Base-by-base conservation (phyloP, 1,140 invertebrate species). In the Halyomorpha halys region DNA sequence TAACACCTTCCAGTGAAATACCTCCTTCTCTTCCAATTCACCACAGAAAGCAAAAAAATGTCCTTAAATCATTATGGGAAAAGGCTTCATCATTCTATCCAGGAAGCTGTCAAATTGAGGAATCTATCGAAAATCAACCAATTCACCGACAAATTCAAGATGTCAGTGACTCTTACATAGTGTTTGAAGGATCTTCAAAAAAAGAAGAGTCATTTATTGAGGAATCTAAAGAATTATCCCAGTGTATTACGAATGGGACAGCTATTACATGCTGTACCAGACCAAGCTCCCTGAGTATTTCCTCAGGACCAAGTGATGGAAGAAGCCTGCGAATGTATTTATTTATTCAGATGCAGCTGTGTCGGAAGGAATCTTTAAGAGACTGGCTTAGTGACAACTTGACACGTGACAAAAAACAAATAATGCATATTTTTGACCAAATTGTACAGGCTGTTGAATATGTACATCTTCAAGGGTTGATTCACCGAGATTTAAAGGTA, bases 331-430 rank as follows among this genome's bases (percentile, higher is more conserved):
- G 66, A 67, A 69, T 71, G 44, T 72, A 66, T 75, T 78, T 98
- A 1, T 97, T 94, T 71, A 97, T 98, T 72, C 94, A 98, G 76
- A 98, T 98, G 94, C 93, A 98, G 75, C 73, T 98, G 51, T 98
- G 95, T 73, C 82, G 83, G 59, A 85, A 87, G 69, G 85, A 94
- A 64, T 96, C 89, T 68, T 77, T 98, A 9, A 85, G 87, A 70
- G 93, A 97, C 67, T 98, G 95, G 95, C 74, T 98, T 4, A 76
- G 78, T 56, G 76, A 76, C 15, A 76, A 78, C 68, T 77, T 75
- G 44, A 67, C 59, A 25, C 70, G 82, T 59, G 71, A 84, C 71
- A 69, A 74, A 44, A 68, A 63, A 2, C 71, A 80, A 70, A 79
- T 89, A 21, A 77, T 90, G 25, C 79, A 82, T 60, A 86, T 97